Evolutionary conservation across 2,113 vertebrate species (phyloP), one percentile per base, ranked within the genome.

Genomic region (Labrus mixtus): DNA sequence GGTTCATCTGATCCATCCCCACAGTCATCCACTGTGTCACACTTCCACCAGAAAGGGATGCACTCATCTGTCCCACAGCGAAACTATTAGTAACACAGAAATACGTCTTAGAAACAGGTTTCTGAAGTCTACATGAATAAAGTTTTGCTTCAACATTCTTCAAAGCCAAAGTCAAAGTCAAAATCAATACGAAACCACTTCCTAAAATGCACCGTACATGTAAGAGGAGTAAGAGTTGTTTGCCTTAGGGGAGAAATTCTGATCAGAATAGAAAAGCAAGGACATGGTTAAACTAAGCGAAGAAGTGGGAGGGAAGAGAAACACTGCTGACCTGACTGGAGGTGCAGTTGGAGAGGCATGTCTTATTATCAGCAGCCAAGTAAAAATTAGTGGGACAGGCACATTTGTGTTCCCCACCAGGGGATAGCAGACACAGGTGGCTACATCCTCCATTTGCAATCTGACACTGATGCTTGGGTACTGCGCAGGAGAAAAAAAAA

Each of bases 21-120:
- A 15, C 98, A 99, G 90, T 99, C 98, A 23, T 99, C 98, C 4
- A 99, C 97, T 0, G 97, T 99, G 90, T 99, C 98, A 86, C 98
- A 99, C 89, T 99, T 99, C 98, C 98, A 99, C 98, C 98, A 99
- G 83, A 99, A 99, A 0, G 98, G 98, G 85, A 99, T 99, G 58
- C 98, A 99, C 91, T 99, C 98, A 80, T 99, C 98, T 6, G 97
- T 99, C 74, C 96, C 98, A 74, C 98, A 99, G 56, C 97, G 97
- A 85, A 99, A 99, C 98, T 99, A 79, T 10, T 39, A 25, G 33
- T 4, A 12, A 16, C 53, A 25, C 33, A 69, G 46, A 46, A 10
- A 41, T 68, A 65, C 15, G 39, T 23, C 3, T 41, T 16, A 29
- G 11, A 45, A 39, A 54, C 8, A 51, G 8, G 48, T 60, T 74